Base-by-base conservation (phyloP, 2,113 vertebrate genomes). In the Cheirogaleus medius region DNA sequence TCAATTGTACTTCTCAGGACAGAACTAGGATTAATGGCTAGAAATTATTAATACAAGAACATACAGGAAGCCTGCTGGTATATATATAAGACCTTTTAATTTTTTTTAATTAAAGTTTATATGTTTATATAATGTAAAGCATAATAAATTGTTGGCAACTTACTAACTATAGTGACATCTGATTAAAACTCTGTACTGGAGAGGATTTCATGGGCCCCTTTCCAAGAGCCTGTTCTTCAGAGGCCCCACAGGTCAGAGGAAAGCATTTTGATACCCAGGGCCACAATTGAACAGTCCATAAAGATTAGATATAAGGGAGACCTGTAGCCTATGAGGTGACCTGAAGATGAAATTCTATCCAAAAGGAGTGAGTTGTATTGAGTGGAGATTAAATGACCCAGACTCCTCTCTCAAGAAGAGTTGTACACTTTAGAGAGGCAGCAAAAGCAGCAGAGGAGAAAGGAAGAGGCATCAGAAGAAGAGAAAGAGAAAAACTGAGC, bases 341-440 rank as follows among this genome's bases (percentile, higher is more conserved):
- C 13, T 49, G n/a, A 73, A 37, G 64, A n/a, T 34, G 21, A 73
- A 86, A 96, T 82, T 89, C 49, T 86, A 44, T 58, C 60, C 74
- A 64, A 81, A 94, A 89, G 34, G 34, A 78, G 27, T 66, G 32
- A 92, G 76, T 56, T 32, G 84, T 6, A 54, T 5, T 63, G 12
- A 8, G 27, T 69, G 12, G 17, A 84, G 6, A 87, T 69, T 49
- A 94, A 90, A 82, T 29, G 27, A 69, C 27, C 21, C 18, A 87
- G 17, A n/a, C 21, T 66, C 23, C 49, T 49, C 44, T 95, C 47
- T 73, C 68, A 86, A 52, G 63, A 91, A 87, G 10, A 73, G 27
- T 90, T 94, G 89, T 60, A 63, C 32, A 91, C n/a, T 52, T 87
- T 73, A 90, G 37, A 95, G 42, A 82, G 49, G 47, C 8, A 73